Evolutionary conservation across 2,113 vertebrate species (phyloP).

Genomic region (Carettochelys insculpta): DNA sequence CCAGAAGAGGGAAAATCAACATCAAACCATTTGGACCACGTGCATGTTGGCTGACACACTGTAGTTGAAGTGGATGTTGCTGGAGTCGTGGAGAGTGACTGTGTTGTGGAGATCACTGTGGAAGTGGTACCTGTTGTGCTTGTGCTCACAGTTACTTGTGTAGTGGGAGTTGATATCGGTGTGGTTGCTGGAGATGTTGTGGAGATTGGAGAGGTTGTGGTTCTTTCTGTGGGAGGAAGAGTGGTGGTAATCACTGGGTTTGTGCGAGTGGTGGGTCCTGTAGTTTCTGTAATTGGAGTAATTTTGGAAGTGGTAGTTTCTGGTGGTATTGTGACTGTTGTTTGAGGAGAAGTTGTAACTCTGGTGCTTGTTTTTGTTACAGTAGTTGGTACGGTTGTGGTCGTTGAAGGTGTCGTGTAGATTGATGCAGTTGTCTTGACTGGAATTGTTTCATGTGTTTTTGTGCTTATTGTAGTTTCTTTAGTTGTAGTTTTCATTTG

Average conservation of each 20-base stretch:
- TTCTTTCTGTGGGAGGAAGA: too few species aligned
- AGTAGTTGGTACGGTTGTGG: rapidly evolving
- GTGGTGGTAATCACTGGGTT: too few species aligned
- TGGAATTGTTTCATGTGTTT: rapidly evolving
- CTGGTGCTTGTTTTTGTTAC: too few species aligned
- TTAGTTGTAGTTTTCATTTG: not conserved
- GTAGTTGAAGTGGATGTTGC: not conserved
- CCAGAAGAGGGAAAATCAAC: conserved; percentile 9
- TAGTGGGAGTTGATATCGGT: not conserved
- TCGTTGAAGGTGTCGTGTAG: not conserved
- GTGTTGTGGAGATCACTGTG: rapidly evolving
- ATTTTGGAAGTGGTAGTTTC: too few species aligned
- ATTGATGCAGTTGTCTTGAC: rapidly evolving
- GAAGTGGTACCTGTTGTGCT: not conserved
- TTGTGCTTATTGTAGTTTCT: not conserved
- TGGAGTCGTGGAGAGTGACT: rapidly evolving
- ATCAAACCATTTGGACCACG: conserved; percentile 68
- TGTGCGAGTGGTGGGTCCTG: too few species aligned
- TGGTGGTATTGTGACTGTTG: too few species aligned
- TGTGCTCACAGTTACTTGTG: not conserved
- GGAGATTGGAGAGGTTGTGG: too few species aligned
- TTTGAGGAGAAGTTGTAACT: too few species aligned
- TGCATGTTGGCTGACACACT: conserved; percentile 13
- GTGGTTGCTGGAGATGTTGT: not conserved
- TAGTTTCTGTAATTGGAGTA: too few species aligned